Evolutionary conservation across 2,797 vertebrate genomes (phyloP), one percentile per base, ranked within the genome.

Genomic region (Acipenser transmontanus): DNA sequence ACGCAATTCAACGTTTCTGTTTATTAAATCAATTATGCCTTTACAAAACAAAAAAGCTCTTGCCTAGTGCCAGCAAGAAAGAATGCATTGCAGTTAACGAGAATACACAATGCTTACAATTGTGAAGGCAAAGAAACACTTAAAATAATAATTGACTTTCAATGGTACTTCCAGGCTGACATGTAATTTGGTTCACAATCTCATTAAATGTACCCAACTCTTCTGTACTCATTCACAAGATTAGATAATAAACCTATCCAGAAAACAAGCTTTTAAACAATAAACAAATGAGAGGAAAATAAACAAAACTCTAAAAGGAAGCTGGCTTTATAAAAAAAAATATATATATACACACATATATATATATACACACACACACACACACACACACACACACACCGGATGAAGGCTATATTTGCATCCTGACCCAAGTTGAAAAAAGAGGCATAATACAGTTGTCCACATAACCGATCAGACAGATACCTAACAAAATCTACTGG

Each of bases 181-280:
- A 88, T 75, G 74, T 76, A 83, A 84, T 81, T 88, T 78, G 84
- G 79, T 82, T 83, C 79, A 77, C 70, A 71, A 92, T 89, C 86
- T 89, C 84, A 86, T 87, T 93, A 87, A 83, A 72, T 74, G 72
- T 80, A 81, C 67, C 89, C 73, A 79, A 78, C 81, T 87, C 80
- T 71, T 82, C 82, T 78, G 85, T 86, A 86, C 78, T 88, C 83
- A 82, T 89, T 91, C 87, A 86, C 76, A 75, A 81, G 82, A 92
- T 87, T 89, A 92, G 82, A 85, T 77, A 82, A 84, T 84, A 91
- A 84, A 80, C 50, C 64, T 61, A 75, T 83, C 81, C 75, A 75
- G 80, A 84, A 85, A 78, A 84, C 82, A 78, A 76, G 80, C 80
- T 79, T 83, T 74, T 71, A 75, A 78, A 78, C 79, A 73, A 84